Conservation (phyloP, 2,113 vertebrate species). For the Chroicocephalus ridibundus region DNA sequence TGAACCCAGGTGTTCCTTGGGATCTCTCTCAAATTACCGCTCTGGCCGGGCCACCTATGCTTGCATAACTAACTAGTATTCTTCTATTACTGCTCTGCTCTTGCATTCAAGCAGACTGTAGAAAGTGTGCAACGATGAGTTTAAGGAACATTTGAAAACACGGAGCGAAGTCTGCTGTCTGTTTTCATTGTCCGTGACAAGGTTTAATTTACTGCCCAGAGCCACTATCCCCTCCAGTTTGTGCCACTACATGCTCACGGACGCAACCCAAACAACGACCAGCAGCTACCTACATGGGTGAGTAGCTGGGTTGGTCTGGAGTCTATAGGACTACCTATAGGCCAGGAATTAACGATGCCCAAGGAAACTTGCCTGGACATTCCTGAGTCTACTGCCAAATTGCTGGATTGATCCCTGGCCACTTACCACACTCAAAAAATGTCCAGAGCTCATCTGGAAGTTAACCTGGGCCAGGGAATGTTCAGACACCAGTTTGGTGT, state of each 20-base stretch:
- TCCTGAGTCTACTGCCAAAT: not conserved
- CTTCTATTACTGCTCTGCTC: not conserved
- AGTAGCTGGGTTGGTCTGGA: not conserved
- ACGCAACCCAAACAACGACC: not conserved
- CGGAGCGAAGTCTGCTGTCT: not conserved
- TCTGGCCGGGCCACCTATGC: not conserved
- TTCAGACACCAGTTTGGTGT: not conserved
- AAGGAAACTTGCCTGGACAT: not conserved
- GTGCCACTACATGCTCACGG: accelerated
- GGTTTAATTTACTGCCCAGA: not conserved
- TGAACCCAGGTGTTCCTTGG: not conserved
- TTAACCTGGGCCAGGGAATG: not conserved
- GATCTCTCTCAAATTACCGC: not conserved
- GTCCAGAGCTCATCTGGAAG: not conserved
- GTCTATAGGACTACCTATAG: not conserved
- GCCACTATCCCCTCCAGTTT: not conserved
- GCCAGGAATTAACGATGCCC: not conserved
- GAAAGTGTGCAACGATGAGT: not conserved
- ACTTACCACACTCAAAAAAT: not conserved
- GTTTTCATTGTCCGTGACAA: not conserved
- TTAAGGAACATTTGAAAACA: not conserved
- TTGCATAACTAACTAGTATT: not conserved
- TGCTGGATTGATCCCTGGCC: not conserved
- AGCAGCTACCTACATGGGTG: not conserved
- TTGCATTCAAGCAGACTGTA: not conserved